Base-by-base conservation (phyloP, 2,888 invertebrate genomes). In the Eupithecia vulgata region DNA sequence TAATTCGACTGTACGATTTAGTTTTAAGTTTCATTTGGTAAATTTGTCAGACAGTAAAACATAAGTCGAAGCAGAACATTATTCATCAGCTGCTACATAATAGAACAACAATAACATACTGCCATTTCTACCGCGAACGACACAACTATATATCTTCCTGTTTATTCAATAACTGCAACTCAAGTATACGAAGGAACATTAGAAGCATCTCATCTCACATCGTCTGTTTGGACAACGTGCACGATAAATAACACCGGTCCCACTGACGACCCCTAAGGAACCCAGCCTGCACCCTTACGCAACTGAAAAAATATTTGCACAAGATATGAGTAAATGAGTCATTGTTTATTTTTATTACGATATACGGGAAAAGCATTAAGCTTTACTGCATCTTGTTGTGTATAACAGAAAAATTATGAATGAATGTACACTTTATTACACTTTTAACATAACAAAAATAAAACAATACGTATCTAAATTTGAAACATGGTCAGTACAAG, bases 191-290 rank as follows among this genome's bases (percentile, higher is more conserved):
- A 70, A 75, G 25, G 57, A 78, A 79, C 81, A 81, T 79, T 59
- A 73, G 73, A 78, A 71, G 75, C 75, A 72, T 70, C 71, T 57
- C 66, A 71, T 73, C 76, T 81, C 80, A 73, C 64, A 76, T 78
- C 74, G 85, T 84, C 84, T 82, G 85, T 84, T 85, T 84, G 82
- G 78, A 81, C 82, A 83, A 85, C 81, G 81, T 80, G 78, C 71
- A 83, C 83, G 76, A 87, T 89, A 88, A 89, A 90, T 87, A 87
- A 86, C 81, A 70, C 74, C 70, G 72, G 75, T 81, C 83, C 85
- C 84, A 75, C 77, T 78, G 73, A 70, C 71, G 73, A 77, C 82
- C 83, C 86, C 85, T 76, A 77, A 79, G 76, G 80, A 79, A 81
- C 82, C 81, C 61, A 34, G 21, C 79, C 74, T 73, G 80, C 76